Evolutionary conservation across 2,888 invertebrate genomes (phyloP).

Genomic region (Girardia tigrina): DNA sequence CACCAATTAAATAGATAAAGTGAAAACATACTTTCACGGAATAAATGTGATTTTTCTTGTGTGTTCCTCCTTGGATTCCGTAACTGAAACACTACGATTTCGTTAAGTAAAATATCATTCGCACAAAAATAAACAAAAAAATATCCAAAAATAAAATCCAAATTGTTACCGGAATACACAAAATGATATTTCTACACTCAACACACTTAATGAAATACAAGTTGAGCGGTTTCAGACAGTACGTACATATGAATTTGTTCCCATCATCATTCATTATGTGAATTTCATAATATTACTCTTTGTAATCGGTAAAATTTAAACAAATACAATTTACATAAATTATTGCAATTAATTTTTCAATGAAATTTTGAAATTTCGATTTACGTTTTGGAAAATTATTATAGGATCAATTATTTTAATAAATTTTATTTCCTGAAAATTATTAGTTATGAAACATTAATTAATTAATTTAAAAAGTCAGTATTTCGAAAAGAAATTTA

Average conservation of each 20-base stretch:
- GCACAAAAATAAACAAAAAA: not conserved
- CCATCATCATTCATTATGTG: not conserved
- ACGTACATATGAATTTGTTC: not conserved
- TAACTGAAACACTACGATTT: slow-evolving; percentile 54
- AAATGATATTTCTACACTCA: not conserved
- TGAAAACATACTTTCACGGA: slow-evolving; percentile 28
- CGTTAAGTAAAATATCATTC: no score
- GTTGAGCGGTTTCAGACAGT: not conserved
- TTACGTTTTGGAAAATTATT: no score
- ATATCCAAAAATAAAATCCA: not conserved
- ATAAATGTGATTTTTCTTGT: slow-evolving; percentile 30
- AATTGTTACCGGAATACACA: not conserved
- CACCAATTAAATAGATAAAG: not conserved
- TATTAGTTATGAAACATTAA: not conserved
- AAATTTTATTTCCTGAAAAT: no score
- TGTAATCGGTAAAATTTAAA: not conserved
- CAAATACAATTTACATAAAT: not conserved
- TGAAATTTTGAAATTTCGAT: no score
- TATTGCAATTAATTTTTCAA: not conserved
- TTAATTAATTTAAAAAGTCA: not conserved
- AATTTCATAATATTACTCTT: not conserved
- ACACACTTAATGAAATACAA: not conserved
- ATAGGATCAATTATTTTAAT: no score
- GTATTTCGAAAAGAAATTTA: no score
- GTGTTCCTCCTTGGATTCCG: slow-evolving; percentile 34